Conservation (phyloP, 2,113 vertebrate genomes). For the Phalacrocorax brasilianus region DNA sequence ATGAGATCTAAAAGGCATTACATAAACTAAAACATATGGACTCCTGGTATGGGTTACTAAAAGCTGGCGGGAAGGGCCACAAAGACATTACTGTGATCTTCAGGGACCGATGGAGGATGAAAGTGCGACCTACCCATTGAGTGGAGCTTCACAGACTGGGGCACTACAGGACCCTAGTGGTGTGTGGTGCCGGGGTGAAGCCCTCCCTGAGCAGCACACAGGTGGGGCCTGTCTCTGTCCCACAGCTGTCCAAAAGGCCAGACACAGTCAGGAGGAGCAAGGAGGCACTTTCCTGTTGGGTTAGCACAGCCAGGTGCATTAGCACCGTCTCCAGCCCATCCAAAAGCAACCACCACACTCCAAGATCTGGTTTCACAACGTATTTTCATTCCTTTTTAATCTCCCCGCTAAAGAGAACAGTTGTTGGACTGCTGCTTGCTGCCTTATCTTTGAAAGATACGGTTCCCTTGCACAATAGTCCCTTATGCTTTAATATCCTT, state of each 20-base stretch:
- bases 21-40: background rate
- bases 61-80: background rate
- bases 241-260: background rate
- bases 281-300: background rate
- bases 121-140: rapidly evolving
- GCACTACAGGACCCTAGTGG: background rate
- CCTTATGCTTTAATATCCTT: background rate
- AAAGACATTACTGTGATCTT: background rate
- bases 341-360: background rate
- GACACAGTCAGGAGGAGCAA: background rate
- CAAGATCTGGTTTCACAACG: background rate
- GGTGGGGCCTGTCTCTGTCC: background rate
- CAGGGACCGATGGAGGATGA: background rate
- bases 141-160: background rate
- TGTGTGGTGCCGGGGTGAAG: background rate
- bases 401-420: background rate
- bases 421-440: background rate
- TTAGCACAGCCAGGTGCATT: background rate
- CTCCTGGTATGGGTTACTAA: background rate
- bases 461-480: background rate
- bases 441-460: background rate
- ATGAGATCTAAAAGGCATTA: background rate
- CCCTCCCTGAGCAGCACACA: background rate
- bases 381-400: background rate
- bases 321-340: background rate